These are phyloP conservation scores for Terebella lapidaria DNA, from an alignment of 2,888 invertebrate genomes.

Conservation along the genomic window DNA sequence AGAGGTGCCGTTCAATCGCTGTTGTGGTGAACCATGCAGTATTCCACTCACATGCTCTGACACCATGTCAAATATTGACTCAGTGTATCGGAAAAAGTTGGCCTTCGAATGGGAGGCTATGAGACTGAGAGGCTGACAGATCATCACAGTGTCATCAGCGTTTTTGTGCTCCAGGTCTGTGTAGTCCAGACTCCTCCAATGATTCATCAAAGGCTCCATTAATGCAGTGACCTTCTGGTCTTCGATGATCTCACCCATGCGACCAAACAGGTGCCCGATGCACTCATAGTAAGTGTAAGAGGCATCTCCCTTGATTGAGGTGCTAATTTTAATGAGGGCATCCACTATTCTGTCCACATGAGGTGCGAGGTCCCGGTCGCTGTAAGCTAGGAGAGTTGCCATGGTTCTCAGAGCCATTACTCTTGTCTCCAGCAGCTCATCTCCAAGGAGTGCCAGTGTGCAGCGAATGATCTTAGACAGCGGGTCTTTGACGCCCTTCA, in stretches of 20 bases:
- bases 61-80: slow-evolving; percentile 14
- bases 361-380: slow-evolving; percentile 15
- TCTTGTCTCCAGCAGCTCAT: slow-evolving; percentile 18
- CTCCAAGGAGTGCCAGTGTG: slow-evolving; percentile 12
- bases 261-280: slow-evolving; percentile 20
- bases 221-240: slow-evolving; percentile 8
- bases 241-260: slow-evolving; percentile 14
- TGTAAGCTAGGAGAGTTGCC: slow-evolving; percentile 15
- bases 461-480: slow-evolving; percentile 13
- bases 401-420: slow-evolving; percentile 17
- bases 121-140: slow-evolving; percentile 22
- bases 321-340: slow-evolving; percentile 7
- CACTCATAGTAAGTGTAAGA: slow-evolving; percentile 21
- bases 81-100: slow-evolving; percentile 13
- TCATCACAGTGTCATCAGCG: slow-evolving; percentile 7
- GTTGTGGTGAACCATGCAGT: neutral
- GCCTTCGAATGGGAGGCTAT: slow-evolving; percentile 12
- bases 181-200: slow-evolving; percentile 15
- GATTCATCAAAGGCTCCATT: slow-evolving; percentile 15
- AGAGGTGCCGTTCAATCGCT: neutral
- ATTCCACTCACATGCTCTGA: neutral
- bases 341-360: slow-evolving; percentile 12
- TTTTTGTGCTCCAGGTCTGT: neutral
- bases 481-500: slow-evolving; percentile 21
- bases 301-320: slow-evolving; percentile 7